Conservation (phyloP, 2,888 invertebrate species). For the Flexamia atlantica region DNA sequence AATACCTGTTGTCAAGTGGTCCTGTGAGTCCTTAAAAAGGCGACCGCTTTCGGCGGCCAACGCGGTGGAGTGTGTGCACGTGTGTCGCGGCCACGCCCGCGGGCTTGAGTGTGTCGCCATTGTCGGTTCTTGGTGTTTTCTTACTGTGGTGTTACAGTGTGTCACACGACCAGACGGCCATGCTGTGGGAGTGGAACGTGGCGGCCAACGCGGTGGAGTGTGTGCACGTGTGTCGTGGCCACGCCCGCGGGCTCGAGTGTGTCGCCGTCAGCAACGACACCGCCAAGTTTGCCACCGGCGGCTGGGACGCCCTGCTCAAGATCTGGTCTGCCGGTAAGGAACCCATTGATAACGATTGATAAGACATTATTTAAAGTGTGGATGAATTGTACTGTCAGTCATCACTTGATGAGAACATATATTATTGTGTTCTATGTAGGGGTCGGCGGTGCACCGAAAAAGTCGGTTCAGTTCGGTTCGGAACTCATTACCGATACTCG, state of each 20-base stretch:
- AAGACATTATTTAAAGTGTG: too few species aligned
- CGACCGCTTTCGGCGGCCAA: too few species aligned
- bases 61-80: slow-evolving; percentile 87
- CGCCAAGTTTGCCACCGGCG: slow-evolving; percentile 87
- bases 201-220: slow-evolving; percentile 86
- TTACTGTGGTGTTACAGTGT: slow-evolving; percentile 80
- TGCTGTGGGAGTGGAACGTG: slow-evolving; percentile 93
- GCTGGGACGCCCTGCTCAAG: slow-evolving; percentile 95
- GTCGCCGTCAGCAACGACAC: slow-evolving; percentile 86
- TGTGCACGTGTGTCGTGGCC: slow-evolving; percentile 90
- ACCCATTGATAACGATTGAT: too few species aligned
- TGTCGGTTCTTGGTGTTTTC: too few species aligned
- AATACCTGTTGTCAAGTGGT: too few species aligned
- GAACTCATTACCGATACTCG: too few species aligned
- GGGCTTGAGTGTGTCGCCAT: slow-evolving; percentile 93
- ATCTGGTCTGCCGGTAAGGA: slow-evolving; percentile 91
- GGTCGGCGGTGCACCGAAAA: too few species aligned
- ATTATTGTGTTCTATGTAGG: too few species aligned
- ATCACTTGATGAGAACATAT: too few species aligned
- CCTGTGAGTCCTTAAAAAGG: too few species aligned
- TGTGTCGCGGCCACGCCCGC: slow-evolving; percentile 94
- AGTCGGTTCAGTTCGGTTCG: too few species aligned
- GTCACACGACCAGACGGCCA: slow-evolving; percentile 94
- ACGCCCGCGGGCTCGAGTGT: slow-evolving; percentile 95
- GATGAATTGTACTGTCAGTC: too few species aligned